phyloP scores from a whole-genome alignment of 1,140 invertebrate species.

The Himalopsyche phryganea region DNA sequence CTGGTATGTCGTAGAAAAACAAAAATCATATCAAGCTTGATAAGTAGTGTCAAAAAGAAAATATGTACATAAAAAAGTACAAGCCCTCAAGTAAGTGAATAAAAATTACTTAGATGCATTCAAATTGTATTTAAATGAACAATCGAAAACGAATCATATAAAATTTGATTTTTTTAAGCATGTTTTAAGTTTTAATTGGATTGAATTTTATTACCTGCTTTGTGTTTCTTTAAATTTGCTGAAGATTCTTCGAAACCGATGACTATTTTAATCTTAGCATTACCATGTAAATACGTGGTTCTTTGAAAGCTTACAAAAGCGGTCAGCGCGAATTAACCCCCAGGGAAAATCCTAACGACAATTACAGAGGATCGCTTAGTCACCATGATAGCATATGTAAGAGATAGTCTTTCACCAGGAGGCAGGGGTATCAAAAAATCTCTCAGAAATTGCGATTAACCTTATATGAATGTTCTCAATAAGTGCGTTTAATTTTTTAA shows the following conservation, averaged over 20 bases:
- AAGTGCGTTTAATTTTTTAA: not conserved
- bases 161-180: too few relatives aligned
- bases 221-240: too few relatives aligned
- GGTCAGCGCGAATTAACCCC: slow-evolving; percentile 22
- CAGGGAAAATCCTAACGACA: slow-evolving; percentile 22
- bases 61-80: too few relatives aligned
- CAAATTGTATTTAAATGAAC: too few relatives aligned
- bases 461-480: not conserved
- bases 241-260: not conserved
- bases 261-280: slow-evolving; percentile 5
- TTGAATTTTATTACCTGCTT: too few relatives aligned
- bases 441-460: not conserved
- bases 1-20: too few relatives aligned
- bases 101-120: too few relatives aligned
- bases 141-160: too few relatives aligned
- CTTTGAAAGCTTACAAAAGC: slow-evolving; percentile 6
- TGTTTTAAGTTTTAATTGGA: too few relatives aligned
- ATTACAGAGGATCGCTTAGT: slow-evolving; percentile 24
- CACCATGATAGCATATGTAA: slow-evolving; percentile 2
- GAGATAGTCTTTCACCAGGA: not conserved
- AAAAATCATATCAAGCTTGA: too few relatives aligned
- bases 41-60: too few relatives aligned
- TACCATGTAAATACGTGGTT: slow-evolving; percentile 21
- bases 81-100: too few relatives aligned
- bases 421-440: not conserved